Percentiles rank a stretch among this genome's conserved stretches.
These are phyloP conservation scores for Benitochromis conjunctus DNA, from an alignment of 2,113 vertebrate genomes.

Conservation along the genomic window DNA sequence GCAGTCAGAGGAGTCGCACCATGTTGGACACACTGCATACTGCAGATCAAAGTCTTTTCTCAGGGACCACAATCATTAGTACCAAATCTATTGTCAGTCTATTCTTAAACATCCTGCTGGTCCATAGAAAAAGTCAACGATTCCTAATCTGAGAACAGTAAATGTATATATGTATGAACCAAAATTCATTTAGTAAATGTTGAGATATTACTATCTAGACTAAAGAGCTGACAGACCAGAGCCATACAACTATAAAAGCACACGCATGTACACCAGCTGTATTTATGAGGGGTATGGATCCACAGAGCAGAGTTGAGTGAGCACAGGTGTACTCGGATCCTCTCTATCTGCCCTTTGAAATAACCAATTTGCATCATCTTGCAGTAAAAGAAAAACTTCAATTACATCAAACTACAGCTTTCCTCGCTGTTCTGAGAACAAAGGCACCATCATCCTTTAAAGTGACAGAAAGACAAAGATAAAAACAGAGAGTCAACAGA, in stretches of 20 bases:
- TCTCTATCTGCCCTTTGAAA: not conserved
- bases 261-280: not conserved
- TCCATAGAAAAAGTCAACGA: not conserved
- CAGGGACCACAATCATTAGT: not conserved
- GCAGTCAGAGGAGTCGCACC: not conserved
- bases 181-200: not conserved
- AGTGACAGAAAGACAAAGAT: slow-evolving; percentile 45
- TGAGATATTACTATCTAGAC: not conserved
- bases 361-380: not conserved
- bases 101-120: not conserved
- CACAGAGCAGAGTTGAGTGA: not conserved
- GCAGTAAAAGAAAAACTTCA: not conserved
- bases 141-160: not conserved
- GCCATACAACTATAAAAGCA: not conserved
- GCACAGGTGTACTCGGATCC: slow-evolving; percentile 33
- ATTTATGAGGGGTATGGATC: not conserved
- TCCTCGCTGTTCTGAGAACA: slow-evolving; percentile 47
- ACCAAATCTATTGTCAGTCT: not conserved
- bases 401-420: slow-evolving; percentile 26
- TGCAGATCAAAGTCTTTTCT: rapidly evolving
- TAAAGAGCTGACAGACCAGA: not conserved
- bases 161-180: not conserved
- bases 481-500: slow-evolving; percentile 32
- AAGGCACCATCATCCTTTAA: slow-evolving; percentile 52
- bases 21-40: not conserved